Evolutionary conservation across 2,888 invertebrate species (phyloP).

Genomic region (Drosophila neoperkinsi): DNA sequence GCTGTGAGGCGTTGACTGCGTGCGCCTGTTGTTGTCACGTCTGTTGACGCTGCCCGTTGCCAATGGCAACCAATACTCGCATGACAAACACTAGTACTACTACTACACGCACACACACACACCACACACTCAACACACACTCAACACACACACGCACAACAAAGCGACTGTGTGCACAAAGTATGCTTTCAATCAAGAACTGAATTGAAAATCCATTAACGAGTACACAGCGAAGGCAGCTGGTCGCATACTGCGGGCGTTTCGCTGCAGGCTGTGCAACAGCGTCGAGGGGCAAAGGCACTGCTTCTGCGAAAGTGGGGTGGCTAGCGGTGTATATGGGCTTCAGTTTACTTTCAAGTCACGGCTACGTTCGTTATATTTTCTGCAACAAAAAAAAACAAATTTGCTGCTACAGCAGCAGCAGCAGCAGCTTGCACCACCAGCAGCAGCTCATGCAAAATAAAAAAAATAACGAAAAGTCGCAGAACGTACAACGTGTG

Average conservation of each 20-base stretch:
- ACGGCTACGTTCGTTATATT: slow-evolving; percentile 64
- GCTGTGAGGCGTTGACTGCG: slow-evolving; percentile 32
- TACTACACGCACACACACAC: slow-evolving; percentile 28
- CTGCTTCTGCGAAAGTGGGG: neutral
- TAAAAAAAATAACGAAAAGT: slow-evolving; percentile 48
- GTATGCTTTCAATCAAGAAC: slow-evolving; percentile 81
- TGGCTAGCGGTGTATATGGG: no score
- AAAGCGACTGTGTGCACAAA: slow-evolving; percentile 39
- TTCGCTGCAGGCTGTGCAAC: slow-evolving; percentile 7
- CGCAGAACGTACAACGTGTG: slow-evolving; percentile 49
- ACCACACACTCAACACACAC: slow-evolving; percentile 22
- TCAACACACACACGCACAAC: slow-evolving; percentile 1
- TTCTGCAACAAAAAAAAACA: slow-evolving; percentile 76
- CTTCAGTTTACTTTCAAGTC: slow-evolving; percentile 49
- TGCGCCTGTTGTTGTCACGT: slow-evolving; percentile 67
- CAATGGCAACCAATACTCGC: slow-evolving; percentile 71
- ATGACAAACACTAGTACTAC: slow-evolving; percentile 49
- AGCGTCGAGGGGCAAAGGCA: slow-evolving; percentile 1
- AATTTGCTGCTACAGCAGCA: slow-evolving; percentile 61
- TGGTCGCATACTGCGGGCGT: slow-evolving; percentile 43
- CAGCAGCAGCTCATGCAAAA: slow-evolving; percentile 26
- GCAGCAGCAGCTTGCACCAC: slow-evolving; percentile 14
- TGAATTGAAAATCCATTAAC: slow-evolving; percentile 82
- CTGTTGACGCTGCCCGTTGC: slow-evolving; percentile 72
- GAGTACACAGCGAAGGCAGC: slow-evolving; percentile 69